Percentiles rank a stretch among this genome's conserved stretches.
Evolutionary conservation across 2,888 invertebrate species (phyloP).

Genomic region (Junonia oenone): DNA sequence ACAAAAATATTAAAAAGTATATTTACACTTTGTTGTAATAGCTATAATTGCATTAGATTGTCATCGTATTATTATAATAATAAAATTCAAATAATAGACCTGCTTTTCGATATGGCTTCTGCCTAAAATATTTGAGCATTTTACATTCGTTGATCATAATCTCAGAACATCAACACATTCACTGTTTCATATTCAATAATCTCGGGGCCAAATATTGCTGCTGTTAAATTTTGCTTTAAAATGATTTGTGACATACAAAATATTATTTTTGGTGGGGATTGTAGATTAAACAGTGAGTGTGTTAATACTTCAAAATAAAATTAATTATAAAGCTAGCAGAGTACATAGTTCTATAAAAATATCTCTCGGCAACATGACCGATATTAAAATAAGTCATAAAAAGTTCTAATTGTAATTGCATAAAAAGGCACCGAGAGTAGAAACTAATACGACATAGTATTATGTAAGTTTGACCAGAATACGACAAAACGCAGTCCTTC

Average conservation of each 20-base stretch:
- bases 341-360: slow-evolving; percentile 54
- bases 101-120: slow-evolving; percentile 59
- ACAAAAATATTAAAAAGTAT: slow-evolving; percentile 48
- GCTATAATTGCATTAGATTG: slow-evolving; percentile 34
- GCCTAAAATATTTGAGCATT: slow-evolving; percentile 76
- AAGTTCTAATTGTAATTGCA: slow-evolving; percentile 29
- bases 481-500: slow-evolving; percentile 62
- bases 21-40: slow-evolving; percentile 49
- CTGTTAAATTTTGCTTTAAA: slow-evolving; percentile 31
- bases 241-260: slow-evolving; percentile 36
- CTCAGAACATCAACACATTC: slow-evolving; percentile 75
- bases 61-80: slow-evolving; percentile 36
- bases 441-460: slow-evolving; percentile 63
- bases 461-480: slow-evolving; percentile 78
- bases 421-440: slow-evolving; percentile 50
- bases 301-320: slow-evolving; percentile 67
- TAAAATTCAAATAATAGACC: slow-evolving; percentile 37
- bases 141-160: slow-evolving; percentile 59
- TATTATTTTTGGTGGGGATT: slow-evolving; percentile 64
- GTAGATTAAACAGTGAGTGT: slow-evolving; percentile 73
- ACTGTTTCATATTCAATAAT: slow-evolving; percentile 53
- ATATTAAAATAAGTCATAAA: slow-evolving; percentile 1
- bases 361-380: slow-evolving; percentile 22
- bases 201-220: slow-evolving; percentile 36
- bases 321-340: slow-evolving; percentile 67